Evolutionary conservation across 1,140 invertebrate species (phyloP), one percentile per base, ranked within the genome.

Genomic region (Vanessa atalanta): DNA sequence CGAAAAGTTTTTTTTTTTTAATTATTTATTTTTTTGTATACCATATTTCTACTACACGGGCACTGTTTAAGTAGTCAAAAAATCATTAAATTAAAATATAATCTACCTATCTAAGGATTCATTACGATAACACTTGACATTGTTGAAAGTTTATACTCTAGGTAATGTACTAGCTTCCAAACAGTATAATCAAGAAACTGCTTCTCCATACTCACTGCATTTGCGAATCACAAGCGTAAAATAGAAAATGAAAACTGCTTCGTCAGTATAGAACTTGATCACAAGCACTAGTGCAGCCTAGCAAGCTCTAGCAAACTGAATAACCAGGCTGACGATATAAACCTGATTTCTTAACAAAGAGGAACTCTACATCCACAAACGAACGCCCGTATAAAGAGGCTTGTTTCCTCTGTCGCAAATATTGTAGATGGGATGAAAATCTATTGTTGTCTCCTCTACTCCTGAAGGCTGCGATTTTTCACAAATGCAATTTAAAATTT

Each of bases 401-500:
- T 55, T 64, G 64, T 61, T 65, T 37, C 65, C 68, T 55, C 67
- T 65, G 64, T 70, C 63, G 67, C 73, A 55, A 65, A 70, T 57
- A 67, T 55, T 57, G 69, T 63, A 55, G 64, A 71, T 64, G 53
- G 53, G 73, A 71, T 71, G 65, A 66, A 75, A 75, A 71, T 75
- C 51, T 65, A 75, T 75, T 75, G 73, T 75, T 53, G 67, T 43
- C 47, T 60, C 51, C 64, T 48, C 14, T 11, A 65, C 51, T 66
- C 60, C 60, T 55, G 50, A 37, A 63, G 66, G 72, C 50, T 69
- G 66, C 72, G 69, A 74, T 74, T 65, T 74, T 74, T 55, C 66
- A 72, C 71, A 66, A 72, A 72, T 72, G 71, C 53, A 66, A 72
- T 67, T 67, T 60, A 66, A 61, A 72, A 50, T 66, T 67, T 72